Evolutionary conservation across 2,888 invertebrate species (phyloP), one percentile per base, ranked within the genome.

Genomic region (Graphium colonna): DNA sequence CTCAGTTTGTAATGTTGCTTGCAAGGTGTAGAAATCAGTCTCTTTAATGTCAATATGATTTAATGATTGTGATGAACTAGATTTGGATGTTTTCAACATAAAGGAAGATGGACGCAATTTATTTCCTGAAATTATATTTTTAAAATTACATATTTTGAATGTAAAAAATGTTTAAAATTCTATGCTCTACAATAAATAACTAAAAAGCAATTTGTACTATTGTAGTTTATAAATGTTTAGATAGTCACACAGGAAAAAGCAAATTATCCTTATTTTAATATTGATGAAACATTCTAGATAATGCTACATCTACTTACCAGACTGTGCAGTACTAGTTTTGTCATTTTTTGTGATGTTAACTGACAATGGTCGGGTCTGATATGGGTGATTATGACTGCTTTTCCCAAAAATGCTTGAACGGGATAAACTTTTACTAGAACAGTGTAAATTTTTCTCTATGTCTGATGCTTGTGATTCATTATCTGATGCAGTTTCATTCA

Each of bases 401-500:
- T 82, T 85, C 76, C 77, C 82, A 73, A 85, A 82, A 64, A 85
- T 71, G 70, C 81, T 87, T 64, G 86, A 77, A 58, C 76, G 77
- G 56, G 86, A 81, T 61, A 82, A 73, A 69, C 75, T 83, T 74
- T 82, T 86, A 69, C 71, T 79, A 65, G 70, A 77, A 71, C 66
- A 69, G 64, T 71, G 79, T 58, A 74, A 62, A 71, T 74, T 86
- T 73, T 69, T 91, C 78, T 95, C 95, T 60, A 92, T 91, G 68
- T 95, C 95, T 51, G 94, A 94, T 60, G 91, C 91, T 61, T 94
- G 94, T 65, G 95, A 95, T 79, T 96, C 96, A 68, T 93, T 94
- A 79, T 96, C 96, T 48, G 95, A 95, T 56, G 94, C 94, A 52
- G 95, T 95, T 80, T 98, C 97, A 80, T 97, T 97, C 95, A 97